Evolutionary conservation across 2,888 invertebrate species (phyloP).

Genomic region (Esperia sulphurella): DNA sequence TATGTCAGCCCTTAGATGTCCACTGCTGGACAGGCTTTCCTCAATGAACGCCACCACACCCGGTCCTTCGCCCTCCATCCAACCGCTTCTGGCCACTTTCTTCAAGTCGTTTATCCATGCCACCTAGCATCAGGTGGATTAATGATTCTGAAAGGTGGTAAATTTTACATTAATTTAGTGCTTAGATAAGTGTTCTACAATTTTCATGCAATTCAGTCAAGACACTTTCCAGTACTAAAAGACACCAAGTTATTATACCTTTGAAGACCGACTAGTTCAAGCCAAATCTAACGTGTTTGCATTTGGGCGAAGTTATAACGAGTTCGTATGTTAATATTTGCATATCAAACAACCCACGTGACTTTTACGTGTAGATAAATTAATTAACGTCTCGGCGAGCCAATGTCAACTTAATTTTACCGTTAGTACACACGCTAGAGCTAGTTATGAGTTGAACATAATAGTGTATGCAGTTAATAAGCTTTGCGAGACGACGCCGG

Average conservation of each 20-base stretch:
- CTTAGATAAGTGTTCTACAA: not conserved
- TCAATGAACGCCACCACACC: too few species aligned
- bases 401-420: slow-evolving; percentile 8
- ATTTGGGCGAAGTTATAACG: slow-evolving; percentile 45
- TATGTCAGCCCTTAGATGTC: too few species aligned
- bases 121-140: too few species aligned
- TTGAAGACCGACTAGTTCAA: not conserved
- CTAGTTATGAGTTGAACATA: not conserved
- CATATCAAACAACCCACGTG: slow-evolving; percentile 31
- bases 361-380: slow-evolving; percentile 19
- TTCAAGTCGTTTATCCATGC: too few species aligned
- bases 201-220: not conserved
- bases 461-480: not conserved
- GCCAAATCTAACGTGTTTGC: slow-evolving; percentile 29
- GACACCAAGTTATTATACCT: slow-evolving; percentile 12
- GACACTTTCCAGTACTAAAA: slow-evolving; percentile 27
- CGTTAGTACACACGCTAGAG: not conserved
- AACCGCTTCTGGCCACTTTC: too few species aligned
- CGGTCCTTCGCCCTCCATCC: too few species aligned
- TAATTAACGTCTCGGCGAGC: slow-evolving; percentile 6
- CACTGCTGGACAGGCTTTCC: too few species aligned
- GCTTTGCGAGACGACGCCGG: not conserved
- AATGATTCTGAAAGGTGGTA: too few species aligned
- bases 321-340: slow-evolving; percentile 42
- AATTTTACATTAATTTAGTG: too few species aligned